Percentiles rank a stretch among this genome's conserved stretches.
Evolutionary conservation across 2,797 vertebrate species (phyloP).

Genomic region (Halcyon chelicuti): DNA sequence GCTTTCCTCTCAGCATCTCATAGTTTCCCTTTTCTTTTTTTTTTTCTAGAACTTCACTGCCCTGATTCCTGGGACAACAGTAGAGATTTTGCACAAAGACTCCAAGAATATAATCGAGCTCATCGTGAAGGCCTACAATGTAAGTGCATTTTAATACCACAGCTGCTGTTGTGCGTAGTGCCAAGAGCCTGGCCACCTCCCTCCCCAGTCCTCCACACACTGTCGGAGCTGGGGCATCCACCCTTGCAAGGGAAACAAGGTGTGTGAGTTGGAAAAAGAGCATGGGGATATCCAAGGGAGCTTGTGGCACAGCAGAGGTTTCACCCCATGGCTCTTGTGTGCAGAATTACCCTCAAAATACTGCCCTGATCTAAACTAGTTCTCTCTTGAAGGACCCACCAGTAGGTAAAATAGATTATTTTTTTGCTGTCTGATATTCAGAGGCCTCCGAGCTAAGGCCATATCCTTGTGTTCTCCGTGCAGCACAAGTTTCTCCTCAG

Average conservation of each 20-base stretch:
- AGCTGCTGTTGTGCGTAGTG: background rate
- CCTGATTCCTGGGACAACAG: conserved; percentile 95
- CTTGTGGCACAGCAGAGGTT: background rate
- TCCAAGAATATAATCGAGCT: conserved; percentile 98
- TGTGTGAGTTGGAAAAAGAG: background rate
- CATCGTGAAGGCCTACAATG: conserved; percentile 93
- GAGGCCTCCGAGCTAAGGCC: background rate
- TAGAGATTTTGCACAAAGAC: conserved; percentile 94
- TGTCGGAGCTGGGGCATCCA: background rate
- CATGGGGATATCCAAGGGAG: background rate
- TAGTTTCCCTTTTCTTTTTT: background rate
- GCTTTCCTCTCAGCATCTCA: background rate
- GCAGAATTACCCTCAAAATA: background rate
- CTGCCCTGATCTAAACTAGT: background rate
- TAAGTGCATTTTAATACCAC: conserved; percentile 77
- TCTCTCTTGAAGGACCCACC: background rate
- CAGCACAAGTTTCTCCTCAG: background rate
- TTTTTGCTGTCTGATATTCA: background rate
- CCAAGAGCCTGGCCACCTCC: background rate
- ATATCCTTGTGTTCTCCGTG: accelerated
- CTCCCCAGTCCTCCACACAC: accelerated
- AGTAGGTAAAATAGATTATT: background rate
- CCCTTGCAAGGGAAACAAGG: background rate
- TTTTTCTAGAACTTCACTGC: conserved; percentile 89
- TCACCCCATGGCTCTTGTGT: accelerated